Conservation (phyloP, 2,113 vertebrate genomes). For the Silurus meridionalis region DNA sequence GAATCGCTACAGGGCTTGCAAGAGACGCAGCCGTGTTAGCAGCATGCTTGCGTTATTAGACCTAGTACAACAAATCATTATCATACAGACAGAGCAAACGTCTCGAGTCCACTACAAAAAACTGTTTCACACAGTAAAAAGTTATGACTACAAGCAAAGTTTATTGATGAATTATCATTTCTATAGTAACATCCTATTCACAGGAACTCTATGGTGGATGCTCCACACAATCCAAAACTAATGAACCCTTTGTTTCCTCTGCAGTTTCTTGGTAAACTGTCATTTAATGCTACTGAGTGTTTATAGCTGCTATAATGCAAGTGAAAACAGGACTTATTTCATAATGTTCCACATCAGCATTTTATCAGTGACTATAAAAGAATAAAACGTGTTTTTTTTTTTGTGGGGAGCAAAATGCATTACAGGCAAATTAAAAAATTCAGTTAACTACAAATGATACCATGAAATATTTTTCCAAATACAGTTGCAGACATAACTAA, state of each 20-base stretch:
- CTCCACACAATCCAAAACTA: no score
- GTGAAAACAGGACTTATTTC: neutral
- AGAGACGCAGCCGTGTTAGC: conserved; percentile 22
- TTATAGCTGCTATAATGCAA: neutral
- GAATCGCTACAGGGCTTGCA: conserved; percentile 20
- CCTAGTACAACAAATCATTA: neutral
- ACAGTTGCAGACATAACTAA: neutral
- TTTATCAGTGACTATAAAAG: neutral
- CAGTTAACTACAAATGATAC: neutral
- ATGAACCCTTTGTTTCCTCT: neutral
- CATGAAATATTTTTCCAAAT: neutral
- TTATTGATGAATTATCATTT: neutral
- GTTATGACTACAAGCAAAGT: neutral
- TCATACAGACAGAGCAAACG: neutral
- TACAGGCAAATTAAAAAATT: neutral
- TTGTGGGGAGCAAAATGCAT: no score
- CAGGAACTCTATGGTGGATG: no score
- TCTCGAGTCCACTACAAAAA: conserved; percentile 10
- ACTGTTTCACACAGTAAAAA: neutral
- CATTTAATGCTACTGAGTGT: neutral
- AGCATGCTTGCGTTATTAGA: conserved; percentile 38
- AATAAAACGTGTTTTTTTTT: neutral
- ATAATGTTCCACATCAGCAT: neutral
- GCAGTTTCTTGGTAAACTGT: neutral
- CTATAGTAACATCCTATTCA: neutral